phyloP scores from a whole-genome alignment of 64 coral and sea anemone species.

The Pocillopora verrucosa region DNA sequence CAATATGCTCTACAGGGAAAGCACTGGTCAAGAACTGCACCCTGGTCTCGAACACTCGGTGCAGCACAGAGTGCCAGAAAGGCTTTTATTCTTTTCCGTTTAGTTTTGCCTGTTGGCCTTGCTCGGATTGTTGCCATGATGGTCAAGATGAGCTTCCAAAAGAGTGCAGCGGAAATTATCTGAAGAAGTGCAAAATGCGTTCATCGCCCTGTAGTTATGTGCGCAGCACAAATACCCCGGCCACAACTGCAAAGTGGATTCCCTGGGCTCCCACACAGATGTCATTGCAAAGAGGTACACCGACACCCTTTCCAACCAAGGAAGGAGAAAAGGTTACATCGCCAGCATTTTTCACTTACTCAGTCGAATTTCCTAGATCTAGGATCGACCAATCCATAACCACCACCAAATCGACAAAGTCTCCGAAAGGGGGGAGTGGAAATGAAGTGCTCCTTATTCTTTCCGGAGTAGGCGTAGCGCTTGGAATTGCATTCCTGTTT shows the following conservation, averaged over 20 bases:
- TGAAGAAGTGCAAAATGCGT: slow-evolving; percentile 7
- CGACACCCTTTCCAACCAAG: too few species aligned
- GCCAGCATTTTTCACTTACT: too few species aligned
- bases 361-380: too few species aligned
- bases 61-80: background rate
- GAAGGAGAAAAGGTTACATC: too few species aligned
- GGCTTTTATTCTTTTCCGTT: slow-evolving; percentile 44
- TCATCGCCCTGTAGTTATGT: background rate
- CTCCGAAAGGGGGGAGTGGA: too few species aligned
- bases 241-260: rapidly evolving
- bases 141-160: background rate
- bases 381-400: too few species aligned
- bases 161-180: slow-evolving; percentile 2
- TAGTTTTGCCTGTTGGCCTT: slow-evolving; percentile 11
- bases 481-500: too few species aligned
- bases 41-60: background rate
- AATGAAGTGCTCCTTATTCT: too few species aligned
- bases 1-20: slow-evolving; percentile 21
- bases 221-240: background rate
- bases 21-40: slow-evolving; percentile 36
- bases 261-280: too few species aligned
- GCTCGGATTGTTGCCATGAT: slow-evolving; percentile 42
- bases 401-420: too few species aligned
- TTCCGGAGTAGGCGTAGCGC: too few species aligned
- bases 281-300: too few species aligned